Base-by-base conservation (phyloP, 2,113 vertebrate genomes). In the Isurus oxyrinchus region DNA sequence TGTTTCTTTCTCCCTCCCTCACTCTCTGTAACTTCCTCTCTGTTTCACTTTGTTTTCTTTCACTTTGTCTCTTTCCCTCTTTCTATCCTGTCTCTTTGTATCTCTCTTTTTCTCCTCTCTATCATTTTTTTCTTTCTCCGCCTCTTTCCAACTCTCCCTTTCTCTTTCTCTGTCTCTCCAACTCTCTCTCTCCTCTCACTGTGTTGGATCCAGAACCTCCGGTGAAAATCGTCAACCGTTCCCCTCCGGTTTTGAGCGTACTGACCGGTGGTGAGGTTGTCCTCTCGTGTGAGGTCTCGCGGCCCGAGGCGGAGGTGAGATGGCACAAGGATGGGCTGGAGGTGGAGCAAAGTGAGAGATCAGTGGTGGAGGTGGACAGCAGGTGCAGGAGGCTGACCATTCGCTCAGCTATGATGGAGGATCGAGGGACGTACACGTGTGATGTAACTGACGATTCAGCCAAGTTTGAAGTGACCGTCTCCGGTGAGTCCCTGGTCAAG, bases 311-410 rank as follows among this genome's bases (percentile, higher is more conserved):
- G 96, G 97, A 96, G 0, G 98, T 98, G 96, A 97, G 97, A 96
- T 98, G 98, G 98, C 98, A 98, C 98, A 98, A 99, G 97, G 98
- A 99, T 0, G 99, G 98, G 95, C 97, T 98, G 96, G 98, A 98
- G 96, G 98, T 98, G 96, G 98, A 98, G 0, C 98, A 98, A 96
- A 97, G 98, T 0, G 97, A 97, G 0, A 97, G 97, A 96, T 97
- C 98, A 97, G 97, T 97, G 96, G 97, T 98, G 97, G 97, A 98
- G 84, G 98, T 97, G 0, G 98, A 99, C 96, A 98, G 97, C 95
- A 97, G 97, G 84, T 96, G 96, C 96, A 98, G 98, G 97, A 98
- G 98, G 96, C 97, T 98, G 97, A 97, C 98, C 97, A 97, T 98
- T 97, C 98, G 97, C 69, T 97, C 97, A 11, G 97, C 98, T 96